Conservation (phyloP, 2,113 vertebrate species). For the Myodes glareolus region DNA sequence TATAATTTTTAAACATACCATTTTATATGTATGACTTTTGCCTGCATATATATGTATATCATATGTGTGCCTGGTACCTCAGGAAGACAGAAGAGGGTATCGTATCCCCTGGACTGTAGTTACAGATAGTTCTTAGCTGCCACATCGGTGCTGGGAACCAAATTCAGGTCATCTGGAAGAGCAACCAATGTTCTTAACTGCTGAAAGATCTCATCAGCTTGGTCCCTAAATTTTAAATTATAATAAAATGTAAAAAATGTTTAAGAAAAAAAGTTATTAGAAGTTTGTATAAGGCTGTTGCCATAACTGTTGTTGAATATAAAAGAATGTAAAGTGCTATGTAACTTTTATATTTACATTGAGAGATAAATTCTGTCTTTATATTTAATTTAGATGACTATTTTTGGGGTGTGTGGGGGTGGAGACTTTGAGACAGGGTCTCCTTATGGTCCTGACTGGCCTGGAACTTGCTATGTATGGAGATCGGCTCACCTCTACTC, state of each 20-base stretch:
- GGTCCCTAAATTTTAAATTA: slow-evolving; percentile 14
- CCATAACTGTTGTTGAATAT: slow-evolving; percentile 20
- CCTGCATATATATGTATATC: not conserved
- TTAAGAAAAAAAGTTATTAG: not conserved
- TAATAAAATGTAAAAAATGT: slow-evolving; percentile 39
- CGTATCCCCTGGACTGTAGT: not conserved
- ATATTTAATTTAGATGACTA: not conserved
- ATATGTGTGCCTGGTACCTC: not conserved
- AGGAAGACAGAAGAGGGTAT: not conserved
- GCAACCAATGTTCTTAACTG: not conserved
- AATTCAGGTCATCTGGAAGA: not conserved
- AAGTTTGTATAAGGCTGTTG: slow-evolving; percentile 36
- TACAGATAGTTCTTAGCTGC: not conserved
- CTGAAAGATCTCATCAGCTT: not conserved
- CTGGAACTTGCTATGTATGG: not conserved
- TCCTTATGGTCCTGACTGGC: not conserved
- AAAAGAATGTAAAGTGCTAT: slow-evolving; percentile 16
- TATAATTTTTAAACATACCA: not conserved
- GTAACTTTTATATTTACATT: slow-evolving; percentile 27
- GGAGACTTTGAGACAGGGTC: not conserved
- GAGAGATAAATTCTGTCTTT: slow-evolving; percentile 47
- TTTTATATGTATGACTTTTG: not conserved
- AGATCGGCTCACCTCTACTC: not conserved
- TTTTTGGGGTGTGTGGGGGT: not conserved
- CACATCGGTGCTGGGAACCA: not conserved